A percentile compares a stretch with the other conserved stretches of the same genome.
Evolutionary conservation across 2,797 vertebrate species (phyloP).

Genomic region (Acrossocheilus wenchowensis): DNA sequence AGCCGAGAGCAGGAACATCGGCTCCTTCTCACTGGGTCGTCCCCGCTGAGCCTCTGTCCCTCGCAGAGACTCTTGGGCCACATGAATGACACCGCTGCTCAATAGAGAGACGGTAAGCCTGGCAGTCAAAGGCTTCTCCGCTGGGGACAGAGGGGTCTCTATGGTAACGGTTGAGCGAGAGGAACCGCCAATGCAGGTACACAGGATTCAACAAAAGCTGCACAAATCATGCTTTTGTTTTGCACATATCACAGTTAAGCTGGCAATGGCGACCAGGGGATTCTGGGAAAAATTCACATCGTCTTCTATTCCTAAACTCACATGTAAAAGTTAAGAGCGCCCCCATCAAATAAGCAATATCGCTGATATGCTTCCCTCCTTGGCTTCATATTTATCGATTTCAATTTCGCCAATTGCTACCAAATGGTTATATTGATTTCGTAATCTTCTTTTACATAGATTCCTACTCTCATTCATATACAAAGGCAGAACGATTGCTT

Average conservation of each 20-base stretch:
- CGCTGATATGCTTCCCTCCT: neutral
- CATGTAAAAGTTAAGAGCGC: constrained; percentile 4
- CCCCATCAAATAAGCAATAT: constrained; percentile 1
- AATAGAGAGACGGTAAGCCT: constrained; percentile 71
- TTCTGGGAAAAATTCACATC: neutral
- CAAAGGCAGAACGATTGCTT: constrained; percentile 6
- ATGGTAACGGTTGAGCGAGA: constrained; percentile 80
- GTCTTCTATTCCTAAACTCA: neutral
- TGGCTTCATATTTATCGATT: constrained; percentile 3
- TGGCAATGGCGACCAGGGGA: neutral
- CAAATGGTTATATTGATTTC: constrained; percentile 30
- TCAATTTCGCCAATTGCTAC: constrained; percentile 1
- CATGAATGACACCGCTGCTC: constrained; percentile 74
- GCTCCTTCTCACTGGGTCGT: constrained; percentile 32
- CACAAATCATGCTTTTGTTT: constrained; percentile 60
- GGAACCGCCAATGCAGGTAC: constrained; percentile 78
- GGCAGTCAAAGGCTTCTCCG: constrained; percentile 77
- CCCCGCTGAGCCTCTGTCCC: constrained; percentile 50
- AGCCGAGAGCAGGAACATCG: constrained; percentile 68
- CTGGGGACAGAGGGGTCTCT: constrained; percentile 80
- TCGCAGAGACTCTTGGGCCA: constrained; percentile 61
- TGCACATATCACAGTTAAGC: constrained; percentile 60
- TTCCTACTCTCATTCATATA: constrained; percentile 16
- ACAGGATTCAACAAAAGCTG: constrained; percentile 71
- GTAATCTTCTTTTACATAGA: constrained; percentile 12